phyloP scores from a whole-genome alignment of 2,797 vertebrate species.

The Pelodytes ibericus region DNA sequence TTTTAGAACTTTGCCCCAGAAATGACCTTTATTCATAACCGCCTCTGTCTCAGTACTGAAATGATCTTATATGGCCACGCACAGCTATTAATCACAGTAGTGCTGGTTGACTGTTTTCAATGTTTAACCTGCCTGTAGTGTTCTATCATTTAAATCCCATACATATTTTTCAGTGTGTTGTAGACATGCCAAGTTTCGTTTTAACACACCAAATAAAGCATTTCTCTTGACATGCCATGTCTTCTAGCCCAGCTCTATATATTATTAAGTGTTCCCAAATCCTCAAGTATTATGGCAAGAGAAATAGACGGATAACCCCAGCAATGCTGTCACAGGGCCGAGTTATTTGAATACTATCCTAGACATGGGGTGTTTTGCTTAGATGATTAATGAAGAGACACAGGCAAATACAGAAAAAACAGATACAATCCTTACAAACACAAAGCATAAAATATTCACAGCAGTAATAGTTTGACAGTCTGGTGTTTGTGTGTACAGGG shows the following conservation, averaged over 20 bases:
- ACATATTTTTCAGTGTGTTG: background rate
- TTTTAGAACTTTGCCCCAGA: too few relatives aligned
- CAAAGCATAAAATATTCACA: constrained; percentile 12
- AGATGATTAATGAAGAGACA: constrained; percentile 13
- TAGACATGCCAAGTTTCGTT: background rate
- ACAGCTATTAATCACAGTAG: too few relatives aligned
- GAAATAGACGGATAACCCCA: background rate
- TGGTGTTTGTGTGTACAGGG: constrained; percentile 6
- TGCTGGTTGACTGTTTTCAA: too few relatives aligned
- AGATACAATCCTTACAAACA: constrained; percentile 1
- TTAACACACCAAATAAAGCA: background rate
- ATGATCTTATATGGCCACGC: too few relatives aligned
- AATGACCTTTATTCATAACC: too few relatives aligned
- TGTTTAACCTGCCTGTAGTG: too few relatives aligned
- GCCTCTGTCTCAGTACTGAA: too few relatives aligned
- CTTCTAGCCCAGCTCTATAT: background rate
- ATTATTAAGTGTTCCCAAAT: background rate
- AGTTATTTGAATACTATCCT: background rate
- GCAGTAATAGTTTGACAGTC: background rate
- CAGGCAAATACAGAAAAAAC: background rate
- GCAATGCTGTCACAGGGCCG: background rate
- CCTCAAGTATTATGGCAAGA: background rate
- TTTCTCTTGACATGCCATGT: background rate
- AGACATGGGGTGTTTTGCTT: background rate
- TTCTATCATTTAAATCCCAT: too few relatives aligned